phyloP scores from a whole-genome alignment of 2,888 invertebrate species.

The Cerastis rubricosa region DNA sequence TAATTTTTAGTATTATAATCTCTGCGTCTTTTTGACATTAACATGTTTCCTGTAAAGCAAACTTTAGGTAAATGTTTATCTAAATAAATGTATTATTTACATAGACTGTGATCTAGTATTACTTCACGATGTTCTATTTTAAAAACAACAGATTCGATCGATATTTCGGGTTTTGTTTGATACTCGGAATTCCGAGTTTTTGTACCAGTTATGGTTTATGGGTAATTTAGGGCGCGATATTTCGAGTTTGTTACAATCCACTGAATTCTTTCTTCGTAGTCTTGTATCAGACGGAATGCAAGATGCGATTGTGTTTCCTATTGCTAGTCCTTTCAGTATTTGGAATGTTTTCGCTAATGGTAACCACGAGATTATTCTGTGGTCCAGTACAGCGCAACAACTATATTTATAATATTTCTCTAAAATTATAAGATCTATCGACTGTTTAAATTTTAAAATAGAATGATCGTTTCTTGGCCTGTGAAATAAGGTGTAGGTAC shows the following conservation, averaged over 20 bases:
- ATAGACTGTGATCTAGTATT: conserved; percentile 90
- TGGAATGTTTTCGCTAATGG: neutral
- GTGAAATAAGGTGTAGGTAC: conserved; percentile 68
- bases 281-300: conserved; percentile 1
- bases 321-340: neutral
- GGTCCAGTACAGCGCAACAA: conserved; percentile 9
- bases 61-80: conserved; percentile 84
- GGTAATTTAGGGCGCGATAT: conserved; percentile 22
- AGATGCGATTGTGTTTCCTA: neutral
- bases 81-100: conserved; percentile 86
- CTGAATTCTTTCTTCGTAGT: conserved; percentile 16
- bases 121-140: conserved; percentile 89
- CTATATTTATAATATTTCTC: conserved; percentile 47
- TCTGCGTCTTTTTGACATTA: conserved; percentile 81
- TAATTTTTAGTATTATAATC: conserved; percentile 75
- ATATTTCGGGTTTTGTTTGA: conserved; percentile 29
- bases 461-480: conserved; percentile 86
- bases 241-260: conserved; percentile 20
- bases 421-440: conserved; percentile 47
- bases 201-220: conserved; percentile 23
- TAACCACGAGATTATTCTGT: conserved; percentile 8
- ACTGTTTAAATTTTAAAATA: conserved; percentile 81
- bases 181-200: conserved; percentile 32
- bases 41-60: conserved; percentile 80
- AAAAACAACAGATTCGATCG: conserved; percentile 74